Evolutionary conservation across 2,113 vertebrate genomes (phyloP).

Genomic region (Lagopus leucura): DNA sequence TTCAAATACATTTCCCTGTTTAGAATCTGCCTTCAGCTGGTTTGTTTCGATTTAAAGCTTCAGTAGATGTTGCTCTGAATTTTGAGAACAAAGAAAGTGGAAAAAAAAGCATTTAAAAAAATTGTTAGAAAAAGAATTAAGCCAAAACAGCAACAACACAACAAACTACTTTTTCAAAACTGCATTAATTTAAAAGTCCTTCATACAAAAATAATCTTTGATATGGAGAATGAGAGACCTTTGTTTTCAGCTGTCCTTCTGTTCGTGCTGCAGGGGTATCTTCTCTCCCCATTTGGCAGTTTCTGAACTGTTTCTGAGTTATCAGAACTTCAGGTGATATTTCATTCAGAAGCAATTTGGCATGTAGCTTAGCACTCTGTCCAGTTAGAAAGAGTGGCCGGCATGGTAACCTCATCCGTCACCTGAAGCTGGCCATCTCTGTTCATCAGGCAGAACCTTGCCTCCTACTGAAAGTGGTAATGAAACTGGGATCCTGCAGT

Average conservation of each 20-base stretch:
- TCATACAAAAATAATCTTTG: not conserved
- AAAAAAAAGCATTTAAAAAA: not conserved
- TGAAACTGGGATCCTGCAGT: not conserved
- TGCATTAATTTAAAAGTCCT: not conserved
- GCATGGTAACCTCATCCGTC: not conserved
- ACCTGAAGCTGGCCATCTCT: not conserved
- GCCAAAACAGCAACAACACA: not conserved
- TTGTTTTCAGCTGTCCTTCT: not conserved
- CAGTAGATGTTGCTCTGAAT: not conserved
- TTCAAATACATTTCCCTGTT: not conserved
- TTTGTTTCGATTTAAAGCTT: not conserved
- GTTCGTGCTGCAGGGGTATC: not conserved
- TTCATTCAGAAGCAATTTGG: not conserved
- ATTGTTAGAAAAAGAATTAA: not conserved
- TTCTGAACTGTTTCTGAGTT: not conserved
- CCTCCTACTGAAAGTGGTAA: not conserved
- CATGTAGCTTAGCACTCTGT: not conserved
- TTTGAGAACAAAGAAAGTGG: not conserved
- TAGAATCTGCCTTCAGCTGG: not conserved
- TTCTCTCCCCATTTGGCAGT: not conserved
- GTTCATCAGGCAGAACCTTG: not conserved
- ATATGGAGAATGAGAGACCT: not conserved
- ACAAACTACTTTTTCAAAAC: not conserved
- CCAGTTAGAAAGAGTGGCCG: not conserved
- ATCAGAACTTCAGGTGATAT: not conserved